These are phyloP conservation scores for Proisotoma minuta DNA, from an alignment of 2,888 invertebrate genomes.

Conservation along the genomic window DNA sequence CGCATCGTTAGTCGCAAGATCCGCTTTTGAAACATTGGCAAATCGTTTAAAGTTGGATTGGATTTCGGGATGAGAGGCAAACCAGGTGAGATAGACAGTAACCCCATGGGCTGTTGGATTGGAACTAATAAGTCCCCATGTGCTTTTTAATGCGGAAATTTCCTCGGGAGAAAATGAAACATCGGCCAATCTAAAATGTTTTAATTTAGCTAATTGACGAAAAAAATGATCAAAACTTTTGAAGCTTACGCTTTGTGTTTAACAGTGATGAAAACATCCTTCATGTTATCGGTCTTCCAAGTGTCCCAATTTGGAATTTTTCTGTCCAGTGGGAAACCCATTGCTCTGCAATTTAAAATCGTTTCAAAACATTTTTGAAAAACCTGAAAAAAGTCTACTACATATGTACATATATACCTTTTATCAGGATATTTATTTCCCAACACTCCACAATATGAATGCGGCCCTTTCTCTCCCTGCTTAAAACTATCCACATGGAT, in stretches of 20 bases:
- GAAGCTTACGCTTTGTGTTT: not conserved
- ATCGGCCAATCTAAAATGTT: not conserved
- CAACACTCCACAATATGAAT: conserved; percentile 55
- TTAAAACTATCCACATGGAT: conserved; percentile 55
- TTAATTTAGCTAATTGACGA: no score
- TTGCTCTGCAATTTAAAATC: no score
- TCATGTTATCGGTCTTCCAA: conserved; percentile 45
- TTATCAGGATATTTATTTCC: conserved; percentile 56
- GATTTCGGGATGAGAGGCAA: not conserved
- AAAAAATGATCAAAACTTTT: no score
- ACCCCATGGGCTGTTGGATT: not conserved
- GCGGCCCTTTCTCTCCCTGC: conserved; percentile 57
- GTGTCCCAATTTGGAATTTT: conserved; percentile 56
- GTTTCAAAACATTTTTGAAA: no score
- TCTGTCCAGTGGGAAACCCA: conserved; percentile 72
- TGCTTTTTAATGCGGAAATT: not conserved
- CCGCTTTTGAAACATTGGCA: not conserved
- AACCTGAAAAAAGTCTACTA: no score
- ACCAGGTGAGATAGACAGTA: not conserved
- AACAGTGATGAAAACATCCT: conserved; percentile 43
- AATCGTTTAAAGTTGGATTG: not conserved
- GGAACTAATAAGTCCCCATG: not conserved
- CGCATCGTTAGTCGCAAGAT: not conserved
- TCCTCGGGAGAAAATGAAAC: not conserved
- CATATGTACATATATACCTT: no score